These are phyloP conservation scores for Malurus splendens DNA, from an alignment of 2,797 vertebrate species.

Conservation along the genomic window DNA sequence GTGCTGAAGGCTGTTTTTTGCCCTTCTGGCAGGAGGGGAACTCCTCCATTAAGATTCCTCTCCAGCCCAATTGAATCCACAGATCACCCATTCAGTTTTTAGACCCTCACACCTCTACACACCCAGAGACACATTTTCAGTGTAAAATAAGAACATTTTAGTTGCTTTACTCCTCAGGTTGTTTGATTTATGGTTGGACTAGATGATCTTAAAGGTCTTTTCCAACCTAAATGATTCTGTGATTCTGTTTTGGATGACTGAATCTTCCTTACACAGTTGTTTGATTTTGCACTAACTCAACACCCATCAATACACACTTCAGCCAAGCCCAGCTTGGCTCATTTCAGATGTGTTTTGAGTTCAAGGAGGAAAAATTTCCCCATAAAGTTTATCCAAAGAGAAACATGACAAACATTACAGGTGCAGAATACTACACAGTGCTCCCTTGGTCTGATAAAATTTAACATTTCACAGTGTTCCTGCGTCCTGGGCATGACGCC, in stretches of 20 bases:
- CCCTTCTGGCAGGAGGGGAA: background rate
- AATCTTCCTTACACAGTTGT: background rate
- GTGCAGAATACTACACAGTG: background rate
- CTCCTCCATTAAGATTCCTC: background rate
- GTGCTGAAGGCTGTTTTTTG: background rate
- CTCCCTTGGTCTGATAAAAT: background rate
- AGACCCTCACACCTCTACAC: background rate
- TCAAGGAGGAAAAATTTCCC: background rate
- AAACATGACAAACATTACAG: background rate
- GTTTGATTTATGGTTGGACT: background rate
- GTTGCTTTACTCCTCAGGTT: background rate
- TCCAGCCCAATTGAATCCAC: background rate
- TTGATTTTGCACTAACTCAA: background rate
- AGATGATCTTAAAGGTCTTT: background rate
- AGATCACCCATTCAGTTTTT: background rate
- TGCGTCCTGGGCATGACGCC: background rate
- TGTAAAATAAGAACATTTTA: background rate
- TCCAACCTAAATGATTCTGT: background rate
- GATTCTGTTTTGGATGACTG: background rate
- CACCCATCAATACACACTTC: background rate
- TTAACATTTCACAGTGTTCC: background rate
- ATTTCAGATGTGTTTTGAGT: background rate
- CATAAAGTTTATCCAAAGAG: background rate
- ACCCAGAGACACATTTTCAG: background rate
- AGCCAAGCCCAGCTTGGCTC: background rate